A percentile compares a stretch with the other conserved stretches of the same genome.
phyloP scores from a whole-genome alignment of 2,888 invertebrate genomes.

The Brachynemurus nebulosus region DNA sequence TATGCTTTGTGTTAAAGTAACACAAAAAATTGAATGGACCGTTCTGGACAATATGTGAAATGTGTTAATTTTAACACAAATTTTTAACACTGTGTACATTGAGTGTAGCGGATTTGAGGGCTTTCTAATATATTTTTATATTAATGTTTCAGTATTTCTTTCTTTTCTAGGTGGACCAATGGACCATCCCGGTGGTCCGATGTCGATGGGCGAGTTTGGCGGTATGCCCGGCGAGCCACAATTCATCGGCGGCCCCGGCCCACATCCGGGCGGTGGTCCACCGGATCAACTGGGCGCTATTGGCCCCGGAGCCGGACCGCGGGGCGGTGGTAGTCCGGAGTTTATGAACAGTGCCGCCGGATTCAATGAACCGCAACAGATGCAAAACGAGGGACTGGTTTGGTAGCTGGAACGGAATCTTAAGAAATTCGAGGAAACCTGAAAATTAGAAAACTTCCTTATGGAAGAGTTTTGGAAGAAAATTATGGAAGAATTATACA shows the following conservation, averaged over 20 bases:
- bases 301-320: slow-evolving; percentile 40
- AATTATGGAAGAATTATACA: slow-evolving; percentile 1
- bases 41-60: no score
- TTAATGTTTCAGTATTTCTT: slow-evolving; percentile 7
- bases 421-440: slow-evolving; percentile 29
- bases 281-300: slow-evolving; percentile 44
- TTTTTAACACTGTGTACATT: no score
- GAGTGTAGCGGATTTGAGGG: no score
- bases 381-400: slow-evolving; percentile 59
- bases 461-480: slow-evolving; percentile 4
- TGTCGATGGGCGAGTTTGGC: slow-evolving; percentile 64
- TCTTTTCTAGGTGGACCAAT: slow-evolving; percentile 47
- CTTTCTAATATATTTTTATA: neutral
- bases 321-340: slow-evolving; percentile 58
- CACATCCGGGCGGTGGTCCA: slow-evolving; percentile 39
- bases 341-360: slow-evolving; percentile 47
- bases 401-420: slow-evolving; percentile 47
- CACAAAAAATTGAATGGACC: no score
- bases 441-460: slow-evolving; percentile 28
- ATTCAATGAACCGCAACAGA: slow-evolving; percentile 53
- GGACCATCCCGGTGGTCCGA: slow-evolving; percentile 40
- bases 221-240: slow-evolving; percentile 51
- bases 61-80: no score
- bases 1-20: no score
- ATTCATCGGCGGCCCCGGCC: slow-evolving; percentile 36